phyloP scores from a whole-genome alignment of 37 sponge, comb jelly and placozoan species.

The Ianthella basta region DNA sequence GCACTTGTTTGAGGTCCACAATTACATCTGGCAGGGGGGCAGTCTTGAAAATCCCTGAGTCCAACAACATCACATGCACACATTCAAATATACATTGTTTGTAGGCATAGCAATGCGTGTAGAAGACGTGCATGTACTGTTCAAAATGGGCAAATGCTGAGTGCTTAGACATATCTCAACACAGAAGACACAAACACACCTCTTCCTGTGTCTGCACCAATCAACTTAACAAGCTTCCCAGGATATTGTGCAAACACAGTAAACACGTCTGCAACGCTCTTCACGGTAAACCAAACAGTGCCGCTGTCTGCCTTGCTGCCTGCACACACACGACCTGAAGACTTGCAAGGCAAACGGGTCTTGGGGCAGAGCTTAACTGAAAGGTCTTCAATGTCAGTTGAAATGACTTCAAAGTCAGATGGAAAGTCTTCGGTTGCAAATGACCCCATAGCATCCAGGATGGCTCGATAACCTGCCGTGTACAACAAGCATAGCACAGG shows the following conservation, averaged over 20 bases:
- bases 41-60: conserved; percentile 56
- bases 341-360: conserved; percentile 28
- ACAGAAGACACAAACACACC: conserved; percentile 61
- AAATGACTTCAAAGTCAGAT: too few relatives aligned
- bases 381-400: conserved; percentile 33
- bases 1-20: conserved; percentile 51
- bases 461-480: conserved; percentile 76
- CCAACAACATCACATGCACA: not conserved
- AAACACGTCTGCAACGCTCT: conserved; percentile 48
- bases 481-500: not conserved
- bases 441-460: conserved; percentile 85
- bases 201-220: conserved; percentile 81
- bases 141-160: too few relatives aligned
- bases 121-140: too few relatives aligned
- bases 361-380: conserved; percentile 26
- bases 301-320: conserved; percentile 10
- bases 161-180: too few relatives aligned
- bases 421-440: conserved; percentile 49
- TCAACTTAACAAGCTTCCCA: conserved; percentile 36
- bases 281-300: conserved; percentile 61
- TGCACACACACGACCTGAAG: not conserved
- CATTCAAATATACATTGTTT: not conserved
- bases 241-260: conserved; percentile 29
- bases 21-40: conserved; percentile 27
- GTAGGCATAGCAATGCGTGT: too few relatives aligned